Evolutionary conservation across 23 tunicate genomes (phyloP), one percentile per base, ranked within the genome.

Genomic region (Halocynthia aurantium): DNA sequence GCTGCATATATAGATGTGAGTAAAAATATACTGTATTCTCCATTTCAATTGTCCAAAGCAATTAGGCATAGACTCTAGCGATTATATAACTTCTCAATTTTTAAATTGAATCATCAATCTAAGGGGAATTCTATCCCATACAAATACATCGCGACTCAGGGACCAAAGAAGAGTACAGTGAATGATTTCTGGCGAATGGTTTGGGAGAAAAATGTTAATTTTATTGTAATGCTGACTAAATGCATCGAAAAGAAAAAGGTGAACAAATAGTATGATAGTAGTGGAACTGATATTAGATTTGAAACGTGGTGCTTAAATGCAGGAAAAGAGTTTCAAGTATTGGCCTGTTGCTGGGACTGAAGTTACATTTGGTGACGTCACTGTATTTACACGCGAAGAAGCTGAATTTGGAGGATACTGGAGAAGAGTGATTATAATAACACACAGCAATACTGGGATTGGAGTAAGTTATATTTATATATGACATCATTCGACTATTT

Each of bases 1-100:
- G 84, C 84, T 19, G 56, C 84, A 8, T 81, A 71, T 55, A 61
- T 81, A 13, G 53, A 71, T 9, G 84, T 81, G 49, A 81, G 78
- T 44, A 4, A 31, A 31, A 31, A 31, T 31, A 31, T 31, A 31
- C 44, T 31, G 44, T 31, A 31, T 31, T n/a, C 44, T 31, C 4
- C 44, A 31, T 31, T 31, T 31, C 44, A 31, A n/a, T 31, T 31
- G 44, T 31, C 44, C 44, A 31, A 31, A 31, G 44, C 44, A 1
- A 31, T 31, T 31, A 0, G 44, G 44, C 44, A 31, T 31, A 31
- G 44, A 1, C 44, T 31, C 4, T 31, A 31, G 44, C 44, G 1
- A 31, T 31, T 31, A 31, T 31, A 31, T 31, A 31, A 31, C 44
- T 31, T 31, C 44, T 31, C 4, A 31, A 31, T 31, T 31, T 31